Evolutionary conservation across 1,140 invertebrate species (phyloP).

Genomic region (Leptopilina clavipes): DNA sequence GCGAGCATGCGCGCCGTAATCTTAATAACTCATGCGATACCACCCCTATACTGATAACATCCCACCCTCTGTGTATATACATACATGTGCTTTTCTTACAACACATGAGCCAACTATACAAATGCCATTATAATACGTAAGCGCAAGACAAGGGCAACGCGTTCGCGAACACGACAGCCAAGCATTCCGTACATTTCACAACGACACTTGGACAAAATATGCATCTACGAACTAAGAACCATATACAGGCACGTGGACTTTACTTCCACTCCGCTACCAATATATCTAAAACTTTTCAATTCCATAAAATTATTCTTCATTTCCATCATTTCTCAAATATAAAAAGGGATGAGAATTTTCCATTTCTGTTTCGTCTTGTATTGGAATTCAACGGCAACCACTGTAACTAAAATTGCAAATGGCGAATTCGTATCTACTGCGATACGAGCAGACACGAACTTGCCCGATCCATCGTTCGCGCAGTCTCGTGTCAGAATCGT

Average conservation of each 20-base stretch:
- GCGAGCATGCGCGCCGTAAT: slow-evolving; percentile 71
- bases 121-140: slow-evolving; percentile 59
- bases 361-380: too few species aligned
- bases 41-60: slow-evolving; percentile 54
- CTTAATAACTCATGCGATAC: slow-evolving; percentile 73
- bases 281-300: background rate
- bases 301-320: background rate
- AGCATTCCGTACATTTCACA: slow-evolving; percentile 51
- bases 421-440: too few species aligned
- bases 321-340: too few species aligned
- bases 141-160: slow-evolving; percentile 55
- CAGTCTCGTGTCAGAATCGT: too few species aligned
- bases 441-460: too few species aligned
- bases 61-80: slow-evolving; percentile 39
- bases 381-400: too few species aligned
- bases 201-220: slow-evolving; percentile 26
- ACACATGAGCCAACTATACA: slow-evolving; percentile 42
- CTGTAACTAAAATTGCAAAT: too few species aligned
- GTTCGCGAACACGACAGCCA: slow-evolving; percentile 56
- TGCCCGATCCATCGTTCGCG: too few species aligned
- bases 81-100: slow-evolving; percentile 35
- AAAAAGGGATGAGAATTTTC: too few species aligned
- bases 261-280: background rate
- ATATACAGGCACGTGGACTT: background rate
- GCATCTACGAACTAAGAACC: slow-evolving; percentile 30